Conservation (phyloP, 2,888 invertebrate species). For the Nematopogon swammerdamellus region DNA sequence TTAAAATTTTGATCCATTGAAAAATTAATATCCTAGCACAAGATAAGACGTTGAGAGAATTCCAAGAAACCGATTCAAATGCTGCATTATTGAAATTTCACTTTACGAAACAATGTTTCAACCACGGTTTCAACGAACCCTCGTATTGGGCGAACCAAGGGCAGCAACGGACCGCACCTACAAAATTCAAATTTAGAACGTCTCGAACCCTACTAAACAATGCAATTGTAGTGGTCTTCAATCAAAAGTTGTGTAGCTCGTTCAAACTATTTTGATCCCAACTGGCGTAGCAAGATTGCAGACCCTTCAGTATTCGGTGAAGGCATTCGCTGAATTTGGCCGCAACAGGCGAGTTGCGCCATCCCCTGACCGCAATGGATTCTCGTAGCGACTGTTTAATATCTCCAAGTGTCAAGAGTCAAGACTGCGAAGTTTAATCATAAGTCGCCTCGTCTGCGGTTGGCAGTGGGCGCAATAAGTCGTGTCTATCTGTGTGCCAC, state of each 20-base stretch:
- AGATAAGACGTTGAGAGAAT: no score
- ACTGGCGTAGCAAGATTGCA: background rate
- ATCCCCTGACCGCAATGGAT: background rate
- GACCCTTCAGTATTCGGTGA: background rate
- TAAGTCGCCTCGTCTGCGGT: background rate
- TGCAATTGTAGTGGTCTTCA: background rate
- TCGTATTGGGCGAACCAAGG: no score
- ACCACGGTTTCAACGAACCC: no score
- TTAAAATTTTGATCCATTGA: no score
- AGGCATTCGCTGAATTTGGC: background rate
- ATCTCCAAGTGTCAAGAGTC: background rate
- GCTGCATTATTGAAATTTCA: no score
- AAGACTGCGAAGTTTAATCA: background rate
- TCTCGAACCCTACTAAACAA: no score
- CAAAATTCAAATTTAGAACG: no score
- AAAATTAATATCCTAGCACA: no score
- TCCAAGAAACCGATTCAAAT: no score
- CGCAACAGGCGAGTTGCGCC: background rate
- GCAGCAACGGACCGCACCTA: no score
- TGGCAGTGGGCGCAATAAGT: background rate
- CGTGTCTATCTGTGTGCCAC: background rate
- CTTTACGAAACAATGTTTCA: no score
- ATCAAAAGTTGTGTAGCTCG: background rate
- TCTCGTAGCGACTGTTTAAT: background rate
- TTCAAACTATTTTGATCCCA: background rate